These are phyloP conservation scores for Drosophila kanekoi DNA, from an alignment of 2,888 invertebrate genomes.

Conservation along the genomic window DNA sequence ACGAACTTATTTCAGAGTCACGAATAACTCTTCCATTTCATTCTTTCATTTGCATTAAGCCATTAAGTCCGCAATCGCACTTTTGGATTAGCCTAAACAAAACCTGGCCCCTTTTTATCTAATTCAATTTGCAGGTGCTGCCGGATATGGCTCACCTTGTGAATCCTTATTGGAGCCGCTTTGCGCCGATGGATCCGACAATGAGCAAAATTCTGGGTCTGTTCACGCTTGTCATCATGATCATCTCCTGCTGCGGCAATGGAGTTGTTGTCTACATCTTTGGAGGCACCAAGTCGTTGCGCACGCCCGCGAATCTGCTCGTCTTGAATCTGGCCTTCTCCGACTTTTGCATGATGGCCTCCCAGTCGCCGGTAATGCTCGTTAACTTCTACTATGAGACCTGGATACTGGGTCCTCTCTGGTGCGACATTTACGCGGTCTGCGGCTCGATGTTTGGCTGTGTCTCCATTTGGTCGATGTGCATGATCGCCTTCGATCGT, in stretches of 20 bases:
- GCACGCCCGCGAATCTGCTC: conserved; percentile 95
- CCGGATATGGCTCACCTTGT: conserved; percentile 89
- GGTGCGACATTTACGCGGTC: conserved; percentile 95
- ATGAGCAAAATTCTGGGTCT: conserved; percentile 94
- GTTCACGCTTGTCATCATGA: conserved; percentile 90
- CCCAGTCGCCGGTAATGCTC: conserved; percentile 85
- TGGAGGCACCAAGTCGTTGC: conserved; percentile 86
- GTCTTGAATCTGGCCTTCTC: conserved; percentile 96
- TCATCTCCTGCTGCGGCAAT: conserved; percentile 83
- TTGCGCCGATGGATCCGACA: conserved; percentile 94
- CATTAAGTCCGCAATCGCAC: too few species aligned
- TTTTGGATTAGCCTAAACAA: too few species aligned
- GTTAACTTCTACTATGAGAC: conserved; percentile 85
- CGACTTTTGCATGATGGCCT: conserved; percentile 93
- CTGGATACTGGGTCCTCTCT: conserved; percentile 87
- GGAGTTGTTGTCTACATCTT: conserved; percentile 85
- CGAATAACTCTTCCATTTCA: too few species aligned
- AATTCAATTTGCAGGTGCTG: conserved; percentile 82
- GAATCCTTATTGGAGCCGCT: conserved; percentile 93
- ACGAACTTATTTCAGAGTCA: too few species aligned
- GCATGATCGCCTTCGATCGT: conserved; percentile 95
- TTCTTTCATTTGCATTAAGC: too few species aligned
- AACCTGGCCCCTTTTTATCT: background rate
- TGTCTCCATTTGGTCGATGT: conserved; percentile 96
- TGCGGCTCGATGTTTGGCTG: conserved; percentile 95